A percentile compares a stretch with the other conserved stretches of the same genome.
Conservation (phyloP, 1,140 invertebrate genomes). For the Zaprionus ornatus region DNA sequence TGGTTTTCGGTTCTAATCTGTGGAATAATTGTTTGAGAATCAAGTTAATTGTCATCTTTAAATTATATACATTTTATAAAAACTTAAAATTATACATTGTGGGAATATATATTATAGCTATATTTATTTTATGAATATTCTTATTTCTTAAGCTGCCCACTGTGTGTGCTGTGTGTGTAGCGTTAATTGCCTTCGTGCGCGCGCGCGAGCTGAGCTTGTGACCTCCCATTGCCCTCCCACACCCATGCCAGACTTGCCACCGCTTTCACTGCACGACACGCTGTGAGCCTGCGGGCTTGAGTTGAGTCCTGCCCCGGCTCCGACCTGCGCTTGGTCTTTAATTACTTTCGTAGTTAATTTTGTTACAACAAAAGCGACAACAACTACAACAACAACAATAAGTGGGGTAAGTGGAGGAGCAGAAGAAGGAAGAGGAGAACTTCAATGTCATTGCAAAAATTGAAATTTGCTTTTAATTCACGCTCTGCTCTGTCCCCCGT, state of each 20-base stretch:
- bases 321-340: constrained; percentile 60
- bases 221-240: constrained; percentile 31
- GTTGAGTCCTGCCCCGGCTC: constrained; percentile 39
- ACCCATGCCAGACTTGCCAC: neutral
- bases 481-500: constrained; percentile 13
- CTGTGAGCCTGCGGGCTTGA: constrained; percentile 51
- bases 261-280: constrained; percentile 26
- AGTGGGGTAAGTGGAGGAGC: no score
- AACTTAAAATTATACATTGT: no score
- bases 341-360: constrained; percentile 80
- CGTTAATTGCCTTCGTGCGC: constrained; percentile 73
- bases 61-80: neutral
- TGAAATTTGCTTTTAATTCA: constrained; percentile 74
- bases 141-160: constrained; percentile 17
- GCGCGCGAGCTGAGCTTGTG: constrained; percentile 67
- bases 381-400: constrained; percentile 1
- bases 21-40: neutral
- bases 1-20: no score
- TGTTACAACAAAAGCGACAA: constrained; percentile 65
- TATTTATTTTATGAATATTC: neutral
- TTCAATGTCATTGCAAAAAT: constrained; percentile 69
- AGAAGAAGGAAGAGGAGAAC: neutral
- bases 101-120: no score
- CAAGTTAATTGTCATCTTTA: neutral
- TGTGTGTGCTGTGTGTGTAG: constrained; percentile 39